Conservation (phyloP, 2,797 vertebrate species). For the Nyctibius grandis region DNA sequence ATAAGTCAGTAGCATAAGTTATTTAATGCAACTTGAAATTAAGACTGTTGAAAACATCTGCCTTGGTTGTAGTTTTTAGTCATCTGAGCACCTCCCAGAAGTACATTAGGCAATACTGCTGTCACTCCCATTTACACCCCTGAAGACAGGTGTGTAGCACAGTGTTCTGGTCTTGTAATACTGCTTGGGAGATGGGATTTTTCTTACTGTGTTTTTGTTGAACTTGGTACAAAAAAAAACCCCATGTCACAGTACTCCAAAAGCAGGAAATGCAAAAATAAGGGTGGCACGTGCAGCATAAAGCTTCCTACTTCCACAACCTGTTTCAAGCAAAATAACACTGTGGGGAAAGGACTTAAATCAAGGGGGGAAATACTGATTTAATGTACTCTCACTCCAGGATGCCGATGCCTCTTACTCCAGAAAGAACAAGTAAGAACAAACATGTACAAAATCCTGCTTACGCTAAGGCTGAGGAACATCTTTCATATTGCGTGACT, state of each 20-base stretch:
- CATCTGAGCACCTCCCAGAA: background rate
- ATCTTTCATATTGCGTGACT: background rate
- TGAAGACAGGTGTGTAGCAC: fast-evolving
- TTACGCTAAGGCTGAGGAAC: background rate
- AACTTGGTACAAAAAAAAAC: background rate
- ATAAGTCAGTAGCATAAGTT: background rate
- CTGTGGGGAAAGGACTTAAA: background rate
- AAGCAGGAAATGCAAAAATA: background rate
- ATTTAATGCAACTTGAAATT: background rate
- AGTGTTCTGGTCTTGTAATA: fast-evolving
- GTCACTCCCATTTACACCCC: fast-evolving
- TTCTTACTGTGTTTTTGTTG: background rate
- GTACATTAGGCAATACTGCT: fast-evolving
- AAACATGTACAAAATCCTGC: background rate
- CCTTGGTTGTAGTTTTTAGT: background rate
- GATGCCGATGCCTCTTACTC: constrained; percentile 87
- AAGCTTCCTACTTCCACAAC: background rate
- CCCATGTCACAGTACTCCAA: background rate
- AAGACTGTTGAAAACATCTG: background rate
- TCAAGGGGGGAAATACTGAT: background rate
- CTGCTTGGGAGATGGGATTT: background rate
- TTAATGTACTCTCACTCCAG: constrained; percentile 66
- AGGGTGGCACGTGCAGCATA: background rate
- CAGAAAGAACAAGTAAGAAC: constrained; percentile 73
- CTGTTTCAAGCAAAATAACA: background rate